A percentile compares a stretch with the other conserved stretches of the same genome.
Conservation (phyloP, 37 sponge, comb jelly and placozoan genomes). For the Amphimedon queenslandica region DNA sequence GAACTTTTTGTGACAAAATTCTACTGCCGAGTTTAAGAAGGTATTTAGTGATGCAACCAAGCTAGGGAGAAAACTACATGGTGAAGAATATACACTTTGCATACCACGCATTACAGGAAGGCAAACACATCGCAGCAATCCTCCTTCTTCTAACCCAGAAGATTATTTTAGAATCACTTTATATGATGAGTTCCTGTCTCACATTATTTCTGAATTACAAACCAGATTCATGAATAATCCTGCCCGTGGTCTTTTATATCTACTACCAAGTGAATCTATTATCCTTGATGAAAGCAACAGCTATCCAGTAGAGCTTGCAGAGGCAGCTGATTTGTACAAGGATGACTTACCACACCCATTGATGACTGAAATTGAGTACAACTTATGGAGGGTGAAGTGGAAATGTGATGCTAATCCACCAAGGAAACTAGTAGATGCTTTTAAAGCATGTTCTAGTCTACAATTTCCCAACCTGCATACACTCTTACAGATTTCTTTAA, state of each 20-base stretch:
- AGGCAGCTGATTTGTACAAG: conserved; percentile 13
- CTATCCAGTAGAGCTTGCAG: conserved; percentile 12
- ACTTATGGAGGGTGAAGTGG: conserved; percentile 25
- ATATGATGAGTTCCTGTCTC: conserved; percentile 46
- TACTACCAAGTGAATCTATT: conserved; percentile 46
- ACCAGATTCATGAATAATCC: conserved; percentile 54
- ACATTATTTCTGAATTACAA: conserved; percentile 42
- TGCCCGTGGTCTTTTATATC: conserved; percentile 29
- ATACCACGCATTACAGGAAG: conserved; percentile 34
- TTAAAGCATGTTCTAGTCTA: neutral
- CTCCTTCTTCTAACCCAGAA: conserved; percentile 22
- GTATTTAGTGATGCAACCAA: conserved; percentile 20
- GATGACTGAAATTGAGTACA: conserved; percentile 16
- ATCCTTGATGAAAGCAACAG: neutral
- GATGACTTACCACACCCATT: conserved; percentile 17
- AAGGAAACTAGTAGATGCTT: neutral
- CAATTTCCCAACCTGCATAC: conserved; percentile 7
- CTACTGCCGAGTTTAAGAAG: conserved; percentile 13
- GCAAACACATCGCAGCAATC: conserved; percentile 54
- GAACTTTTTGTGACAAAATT: conserved; percentile 27
- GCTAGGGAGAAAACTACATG: conserved; percentile 36
- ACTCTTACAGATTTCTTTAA: conserved; percentile 8
- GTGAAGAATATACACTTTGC: conserved; percentile 20
- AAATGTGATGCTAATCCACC: neutral
- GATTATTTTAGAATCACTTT: conserved; percentile 49